Conservation (phyloP, 1,140 invertebrate species). For the Gonioctena quinquepunctata region DNA sequence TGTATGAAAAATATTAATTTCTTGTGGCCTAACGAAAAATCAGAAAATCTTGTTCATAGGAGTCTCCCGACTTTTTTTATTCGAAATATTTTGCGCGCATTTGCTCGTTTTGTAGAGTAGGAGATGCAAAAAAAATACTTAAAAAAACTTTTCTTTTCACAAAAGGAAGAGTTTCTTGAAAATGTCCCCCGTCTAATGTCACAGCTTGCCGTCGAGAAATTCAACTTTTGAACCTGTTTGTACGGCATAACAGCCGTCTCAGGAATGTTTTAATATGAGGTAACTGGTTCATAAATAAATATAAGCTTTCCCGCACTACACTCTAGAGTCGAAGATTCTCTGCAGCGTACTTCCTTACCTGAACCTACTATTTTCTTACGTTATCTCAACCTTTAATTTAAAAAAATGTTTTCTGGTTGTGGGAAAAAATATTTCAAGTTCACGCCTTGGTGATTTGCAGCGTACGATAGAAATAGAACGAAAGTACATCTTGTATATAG, state of each 20-base stretch:
- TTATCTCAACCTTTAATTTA: constrained; percentile 4
- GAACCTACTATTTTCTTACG: background rate
- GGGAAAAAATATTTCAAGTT: background rate
- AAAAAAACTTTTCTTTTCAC: no score
- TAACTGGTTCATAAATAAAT: constrained; percentile 1
- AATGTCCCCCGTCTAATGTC: background rate
- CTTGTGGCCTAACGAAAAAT: no score
- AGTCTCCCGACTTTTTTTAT: no score
- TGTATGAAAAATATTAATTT: no score
- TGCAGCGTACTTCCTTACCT: background rate
- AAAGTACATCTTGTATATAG: no score
- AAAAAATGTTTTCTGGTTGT: background rate
- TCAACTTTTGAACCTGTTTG: background rate
- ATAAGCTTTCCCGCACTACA: background rate
- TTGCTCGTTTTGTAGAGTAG: no score
- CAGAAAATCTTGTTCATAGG: no score
- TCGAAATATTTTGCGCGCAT: no score
- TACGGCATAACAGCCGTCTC: background rate
- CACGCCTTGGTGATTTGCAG: background rate
- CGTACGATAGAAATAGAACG: background rate
- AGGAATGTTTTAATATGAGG: background rate
- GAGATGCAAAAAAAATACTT: no score
- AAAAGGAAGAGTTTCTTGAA: no score
- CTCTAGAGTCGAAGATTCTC: background rate
- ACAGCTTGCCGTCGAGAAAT: background rate